Base-by-base conservation (phyloP, 2,113 vertebrate genomes). In the Nettapus auritus region DNA sequence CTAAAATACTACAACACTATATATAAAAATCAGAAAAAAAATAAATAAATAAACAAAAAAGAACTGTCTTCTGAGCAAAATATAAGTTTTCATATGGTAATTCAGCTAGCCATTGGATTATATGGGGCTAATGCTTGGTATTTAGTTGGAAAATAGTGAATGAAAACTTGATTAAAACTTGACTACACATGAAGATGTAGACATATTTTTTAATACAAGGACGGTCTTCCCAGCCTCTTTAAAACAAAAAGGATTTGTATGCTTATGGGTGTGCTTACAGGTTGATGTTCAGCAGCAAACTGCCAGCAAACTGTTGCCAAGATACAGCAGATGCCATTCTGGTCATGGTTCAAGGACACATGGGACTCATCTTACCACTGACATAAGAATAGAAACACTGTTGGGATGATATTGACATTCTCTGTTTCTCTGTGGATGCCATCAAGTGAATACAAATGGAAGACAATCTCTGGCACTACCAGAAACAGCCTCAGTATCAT, bases 381-480 rank as follows among this genome's bases (percentile, higher is more conserved):
- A 64, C 25, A 86, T 68, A 83, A 68, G 21, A 0, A 3, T 18
- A 60, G 31, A 78, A 82, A 8, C 16, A 17, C 21, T 69, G 19
- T 55, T 52, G 74, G 26, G 23, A 29, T 69, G 1, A 33, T 23
- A 59, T 3, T 0, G 0, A 26, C 71, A 17, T 1, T n/a, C n/a
- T n/a, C 25, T 1, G 1, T 42, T 15, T 13, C 7, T 38, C 42
- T 68, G 19, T 42, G 13, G 31, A 33, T 8, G 57, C 20, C 18
- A 36, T 17, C 23, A 70, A 5, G 5, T 31, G 33, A 59, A 81
- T 84, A 67, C 9, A 40, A 34, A 42, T 74, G 26, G 22, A n/a
- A 56, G 5, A 55, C 4, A 34, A 20, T 8, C 11, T 67, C 64
- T 28, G 11, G 5, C 28, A 38, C 14, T 25, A 56, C 19, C 28